These are phyloP conservation scores for Peromyscus leucopus DNA, from an alignment of 2,113 vertebrate genomes.

Conservation along the genomic window DNA sequence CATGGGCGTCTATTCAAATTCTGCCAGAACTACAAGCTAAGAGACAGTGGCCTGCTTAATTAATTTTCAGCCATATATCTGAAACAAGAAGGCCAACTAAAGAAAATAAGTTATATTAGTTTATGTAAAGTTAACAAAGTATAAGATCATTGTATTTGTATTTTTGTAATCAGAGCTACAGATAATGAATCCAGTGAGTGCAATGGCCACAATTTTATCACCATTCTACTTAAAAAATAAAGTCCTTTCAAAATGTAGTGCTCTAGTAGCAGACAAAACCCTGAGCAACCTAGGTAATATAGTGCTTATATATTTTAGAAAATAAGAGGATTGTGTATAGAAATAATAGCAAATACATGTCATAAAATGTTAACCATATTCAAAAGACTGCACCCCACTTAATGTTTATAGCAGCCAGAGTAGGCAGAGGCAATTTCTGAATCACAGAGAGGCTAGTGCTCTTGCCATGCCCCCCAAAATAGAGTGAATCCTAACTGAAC, in stretches of 20 bases:
- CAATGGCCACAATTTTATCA: not conserved
- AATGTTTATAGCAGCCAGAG: not conserved
- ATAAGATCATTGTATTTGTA: constrained; percentile 24
- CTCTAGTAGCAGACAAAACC: not conserved
- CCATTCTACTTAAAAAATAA: constrained; percentile 33
- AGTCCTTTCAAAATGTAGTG: constrained; percentile 31
- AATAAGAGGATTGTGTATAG: not conserved
- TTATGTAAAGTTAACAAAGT: constrained; percentile 14
- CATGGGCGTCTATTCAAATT: constrained; percentile 13
- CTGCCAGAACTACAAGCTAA: not conserved
- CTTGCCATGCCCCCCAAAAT: not conserved
- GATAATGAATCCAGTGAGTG: not conserved
- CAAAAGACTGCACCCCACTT: constrained; percentile 13
- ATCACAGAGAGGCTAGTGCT: not conserved
- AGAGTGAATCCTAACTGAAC: not conserved
- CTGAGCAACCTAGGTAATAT: not conserved
- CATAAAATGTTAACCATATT: not conserved
- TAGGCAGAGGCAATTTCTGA: not conserved
- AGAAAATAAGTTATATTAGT: constrained; percentile 28
- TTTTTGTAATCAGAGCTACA: constrained; percentile 11
- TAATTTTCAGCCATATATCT: not conserved
- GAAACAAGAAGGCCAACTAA: not conserved
- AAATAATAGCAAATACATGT: constrained; percentile 29
- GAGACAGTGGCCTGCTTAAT: not conserved
- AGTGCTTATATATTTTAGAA: not conserved